Evolutionary conservation across 2,888 invertebrate genomes (phyloP).

Genomic region (Dryomyza anilis): DNA sequence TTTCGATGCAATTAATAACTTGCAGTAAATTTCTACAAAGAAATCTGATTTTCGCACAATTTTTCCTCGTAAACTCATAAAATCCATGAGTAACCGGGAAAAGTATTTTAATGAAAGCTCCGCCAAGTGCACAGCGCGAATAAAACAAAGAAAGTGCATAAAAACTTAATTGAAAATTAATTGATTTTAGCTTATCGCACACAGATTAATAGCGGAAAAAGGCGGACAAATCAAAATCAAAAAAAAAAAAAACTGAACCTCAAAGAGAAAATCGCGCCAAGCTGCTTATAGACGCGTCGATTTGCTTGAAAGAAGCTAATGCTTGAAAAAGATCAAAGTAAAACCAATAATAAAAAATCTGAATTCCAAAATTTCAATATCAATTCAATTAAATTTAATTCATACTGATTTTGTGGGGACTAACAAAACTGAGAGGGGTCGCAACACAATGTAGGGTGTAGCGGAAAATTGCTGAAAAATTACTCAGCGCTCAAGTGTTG

Average conservation of each 20-base stretch:
- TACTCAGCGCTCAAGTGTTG: not conserved
- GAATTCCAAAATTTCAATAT: constrained; percentile 13
- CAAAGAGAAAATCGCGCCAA: constrained; percentile 41
- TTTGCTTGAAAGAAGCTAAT: constrained; percentile 45
- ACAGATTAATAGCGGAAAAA: constrained; percentile 14
- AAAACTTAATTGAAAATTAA: constrained; percentile 26
- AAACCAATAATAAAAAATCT: constrained; percentile 3
- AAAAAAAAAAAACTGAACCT: not conserved
- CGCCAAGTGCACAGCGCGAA: too few relatives aligned
- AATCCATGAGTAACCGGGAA: too few relatives aligned
- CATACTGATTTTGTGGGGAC: too few relatives aligned
- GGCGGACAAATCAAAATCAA: constrained; percentile 17
- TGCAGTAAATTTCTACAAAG: too few relatives aligned
- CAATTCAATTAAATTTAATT: constrained; percentile 23
- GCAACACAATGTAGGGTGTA: too few relatives aligned
- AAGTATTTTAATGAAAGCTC: too few relatives aligned
- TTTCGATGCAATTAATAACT: too few relatives aligned
- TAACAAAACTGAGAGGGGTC: not conserved
- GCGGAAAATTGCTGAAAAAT: not conserved
- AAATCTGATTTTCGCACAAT: too few relatives aligned
- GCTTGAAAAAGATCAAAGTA: constrained; percentile 20
- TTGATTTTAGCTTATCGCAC: constrained; percentile 14
- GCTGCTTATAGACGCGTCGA: constrained; percentile 55
- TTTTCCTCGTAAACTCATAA: too few relatives aligned
- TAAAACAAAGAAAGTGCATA: constrained; percentile 17